Evolutionary conservation across 2,113 vertebrate species (phyloP), one percentile per base, ranked within the genome.

Genomic region (Eolophus roseicapilla): DNA sequence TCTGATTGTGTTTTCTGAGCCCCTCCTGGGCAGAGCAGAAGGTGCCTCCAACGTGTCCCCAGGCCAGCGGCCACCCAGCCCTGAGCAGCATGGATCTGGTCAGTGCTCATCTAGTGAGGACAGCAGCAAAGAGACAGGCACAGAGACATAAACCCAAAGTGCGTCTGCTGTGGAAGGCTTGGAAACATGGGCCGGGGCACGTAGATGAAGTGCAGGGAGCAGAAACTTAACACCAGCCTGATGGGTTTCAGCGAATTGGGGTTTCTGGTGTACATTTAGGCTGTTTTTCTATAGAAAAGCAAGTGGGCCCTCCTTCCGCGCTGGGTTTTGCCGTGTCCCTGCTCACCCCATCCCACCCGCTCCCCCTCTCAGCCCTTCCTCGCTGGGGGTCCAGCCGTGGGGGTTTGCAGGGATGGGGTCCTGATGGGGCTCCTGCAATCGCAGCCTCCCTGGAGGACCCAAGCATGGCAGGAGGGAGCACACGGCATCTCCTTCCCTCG

Each of bases 151-250:
- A 69, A 44, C 21, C 35, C 23, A 2, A 41, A 43, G 43, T 3
- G 35, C 13, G 2, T 37, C 29, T 77, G 57, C 29, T 16, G 5
- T 7, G 33, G 6, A 11, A 13, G 12, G 18, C 52, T n/a, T 44
- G 62, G 35, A 28, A 50, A 46, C 1, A 1, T 1, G 5, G 7
- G 46, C 8, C 5, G 8, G 5, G 39, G 44, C 15, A 17, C 50
- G 8, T 11, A 33, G 33, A 7, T 20, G 24, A 49, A 31, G 49
- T 5, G 0, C 0, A 37, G 41, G 41, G 11, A 41, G 23, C 21
- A 31, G 44, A 62, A 79, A 18, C 35, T 17, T 20, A 27, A 2
- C 20, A 7, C 3, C 4, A 25, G 17, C 3, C 18, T 57, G 47
- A 15, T n/a, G 39, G 3, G 2, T 76, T 55, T 65, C 65, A 3